A percentile compares a stretch with the other conserved stretches of the same genome.
phyloP scores from a whole-genome alignment of 2,888 invertebrate genomes.

The Germaria angustata region DNA sequence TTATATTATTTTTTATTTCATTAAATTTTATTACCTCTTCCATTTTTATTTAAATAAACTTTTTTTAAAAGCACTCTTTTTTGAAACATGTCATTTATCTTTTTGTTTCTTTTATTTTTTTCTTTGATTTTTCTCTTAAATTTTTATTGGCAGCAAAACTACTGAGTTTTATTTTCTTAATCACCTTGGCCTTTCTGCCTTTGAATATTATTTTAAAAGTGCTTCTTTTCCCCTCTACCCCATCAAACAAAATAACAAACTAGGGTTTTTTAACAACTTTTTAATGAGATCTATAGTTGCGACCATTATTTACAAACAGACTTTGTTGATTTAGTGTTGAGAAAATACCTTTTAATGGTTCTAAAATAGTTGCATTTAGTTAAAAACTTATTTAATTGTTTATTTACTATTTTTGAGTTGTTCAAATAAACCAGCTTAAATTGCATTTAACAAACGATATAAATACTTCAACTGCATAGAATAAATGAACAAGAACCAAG shows the following conservation, averaged over 20 bases:
- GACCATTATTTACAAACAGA: conserved; percentile 24
- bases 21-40: too few relatives aligned
- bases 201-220: too few relatives aligned
- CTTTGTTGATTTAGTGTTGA: conserved; percentile 38
- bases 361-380: conserved; percentile 24
- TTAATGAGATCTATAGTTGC: conserved; percentile 26
- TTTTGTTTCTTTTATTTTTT: too few relatives aligned
- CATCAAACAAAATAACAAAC: background rate
- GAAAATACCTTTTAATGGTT: conserved; percentile 49
- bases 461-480: background rate
- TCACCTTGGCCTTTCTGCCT: too few relatives aligned
- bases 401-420: conserved; percentile 21
- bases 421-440: conserved; percentile 30
- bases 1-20: too few relatives aligned
- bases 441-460: conserved; percentile 27
- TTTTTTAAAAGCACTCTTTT: too few relatives aligned
- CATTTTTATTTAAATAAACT: too few relatives aligned
- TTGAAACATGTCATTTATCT: too few relatives aligned
- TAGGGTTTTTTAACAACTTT: conserved; percentile 31
- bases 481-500: background rate
- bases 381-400: conserved; percentile 47
- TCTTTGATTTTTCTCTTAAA: background rate
- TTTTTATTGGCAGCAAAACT: too few relatives aligned
- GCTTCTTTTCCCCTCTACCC: background rate
- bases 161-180: too few relatives aligned